Conservation (phyloP, 2,888 invertebrate genomes). For the Stenodema calcarata region DNA sequence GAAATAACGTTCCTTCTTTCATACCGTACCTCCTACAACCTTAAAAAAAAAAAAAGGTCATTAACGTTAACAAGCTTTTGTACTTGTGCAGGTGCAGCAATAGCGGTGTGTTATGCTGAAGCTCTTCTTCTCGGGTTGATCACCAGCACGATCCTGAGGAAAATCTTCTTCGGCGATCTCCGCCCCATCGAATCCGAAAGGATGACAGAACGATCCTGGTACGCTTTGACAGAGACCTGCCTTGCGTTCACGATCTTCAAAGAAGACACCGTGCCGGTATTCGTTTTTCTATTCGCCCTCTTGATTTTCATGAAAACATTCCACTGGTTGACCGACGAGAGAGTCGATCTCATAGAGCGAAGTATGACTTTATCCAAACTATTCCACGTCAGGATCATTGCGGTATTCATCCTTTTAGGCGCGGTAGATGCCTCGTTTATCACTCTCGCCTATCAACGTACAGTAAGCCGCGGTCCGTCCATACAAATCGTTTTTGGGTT, state of each 20-base stretch:
- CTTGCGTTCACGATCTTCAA: conserved; percentile 97
- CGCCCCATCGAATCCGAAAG: conserved; percentile 97
- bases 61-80: no score
- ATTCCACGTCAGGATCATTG: conserved; percentile 90
- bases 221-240: conserved; percentile 98
- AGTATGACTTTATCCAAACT: conserved; percentile 94
- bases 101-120: conserved; percentile 20
- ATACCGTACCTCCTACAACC: no score
- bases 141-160: conserved; percentile 78
- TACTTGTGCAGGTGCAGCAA: conserved; percentile 74
- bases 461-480: conserved; percentile 89
- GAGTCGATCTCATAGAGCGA: conserved; percentile 99
- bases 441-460: conserved; percentile 90
- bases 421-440: conserved; percentile 87
- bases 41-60: no score
- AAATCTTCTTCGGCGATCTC: conserved; percentile 93
- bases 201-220: conserved; percentile 94
- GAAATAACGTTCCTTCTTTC: no score
- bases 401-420: conserved; percentile 79
- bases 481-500: conserved; percentile 99
- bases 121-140: conserved; percentile 63
- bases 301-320: conserved; percentile 96
- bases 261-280: conserved; percentile 97
- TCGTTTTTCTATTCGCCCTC: conserved; percentile 95
- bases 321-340: conserved; percentile 98